These are phyloP conservation scores for Drosophila nikananu DNA, from an alignment of 1,140 invertebrate genomes.

Conservation along the genomic window DNA sequence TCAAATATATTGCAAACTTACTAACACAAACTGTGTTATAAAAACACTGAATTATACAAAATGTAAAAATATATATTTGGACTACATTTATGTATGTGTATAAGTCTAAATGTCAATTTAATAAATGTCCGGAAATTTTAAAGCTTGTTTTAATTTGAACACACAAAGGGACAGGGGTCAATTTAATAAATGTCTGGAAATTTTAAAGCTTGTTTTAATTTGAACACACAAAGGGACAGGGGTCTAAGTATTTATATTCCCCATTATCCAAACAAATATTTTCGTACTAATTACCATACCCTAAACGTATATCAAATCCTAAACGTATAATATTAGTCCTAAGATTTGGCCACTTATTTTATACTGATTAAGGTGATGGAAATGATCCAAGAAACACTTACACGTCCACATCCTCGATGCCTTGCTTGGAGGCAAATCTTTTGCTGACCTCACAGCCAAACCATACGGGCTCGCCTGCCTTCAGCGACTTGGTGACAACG, in stretches of 20 bases:
- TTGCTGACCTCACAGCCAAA: slow-evolving; percentile 97
- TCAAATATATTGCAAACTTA: too few relatives aligned
- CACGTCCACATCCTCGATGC: slow-evolving; percentile 92
- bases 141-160: not conserved
- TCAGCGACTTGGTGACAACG: slow-evolving; percentile 91
- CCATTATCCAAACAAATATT: too few relatives aligned
- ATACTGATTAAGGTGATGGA: not conserved
- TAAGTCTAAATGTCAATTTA: not conserved
- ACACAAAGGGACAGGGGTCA: not conserved
- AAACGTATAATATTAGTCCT: not conserved
- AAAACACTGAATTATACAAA: too few relatives aligned
- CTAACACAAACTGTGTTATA: too few relatives aligned
- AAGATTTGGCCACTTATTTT: not conserved
- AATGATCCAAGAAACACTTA: slow-evolving; percentile 85
- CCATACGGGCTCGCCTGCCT: slow-evolving; percentile 94
- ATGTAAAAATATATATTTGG: too few relatives aligned
- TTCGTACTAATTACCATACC: not conserved
- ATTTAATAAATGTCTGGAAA: not conserved
- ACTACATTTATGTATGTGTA: too few relatives aligned
- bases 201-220: not conserved
- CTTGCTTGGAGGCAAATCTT: slow-evolving; percentile 91
- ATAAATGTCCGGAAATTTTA: not conserved
- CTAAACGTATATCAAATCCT: not conserved
- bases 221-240: not conserved
- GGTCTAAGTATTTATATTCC: too few relatives aligned